Evolutionary conservation across 2,888 invertebrate genomes (phyloP).

Genomic region (Crematogaster levior): DNA sequence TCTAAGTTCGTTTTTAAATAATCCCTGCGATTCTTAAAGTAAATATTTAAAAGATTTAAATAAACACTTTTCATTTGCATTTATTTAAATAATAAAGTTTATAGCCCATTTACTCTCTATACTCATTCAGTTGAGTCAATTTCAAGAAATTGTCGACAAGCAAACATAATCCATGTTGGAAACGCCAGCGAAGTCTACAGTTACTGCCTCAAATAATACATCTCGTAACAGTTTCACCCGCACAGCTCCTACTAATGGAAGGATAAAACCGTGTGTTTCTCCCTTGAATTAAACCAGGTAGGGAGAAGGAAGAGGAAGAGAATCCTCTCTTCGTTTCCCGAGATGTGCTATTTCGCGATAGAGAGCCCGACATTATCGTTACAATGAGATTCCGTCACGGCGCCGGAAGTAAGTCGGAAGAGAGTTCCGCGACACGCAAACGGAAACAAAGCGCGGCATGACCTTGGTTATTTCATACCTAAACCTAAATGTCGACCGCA

Average conservation of each 20-base stretch:
- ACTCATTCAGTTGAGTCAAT: neutral
- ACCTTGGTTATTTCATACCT: conserved; percentile 76
- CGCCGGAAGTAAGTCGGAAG: conserved; percentile 58
- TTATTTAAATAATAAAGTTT: neutral
- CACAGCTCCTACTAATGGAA: conserved; percentile 42
- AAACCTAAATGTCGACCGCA: conserved; percentile 66
- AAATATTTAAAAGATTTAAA: neutral
- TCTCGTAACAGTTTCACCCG: conserved; percentile 1
- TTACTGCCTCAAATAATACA: conserved; percentile 37
- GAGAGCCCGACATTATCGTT: conserved; percentile 66
- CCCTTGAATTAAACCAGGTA: conserved; percentile 58
- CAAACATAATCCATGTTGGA: conserved; percentile 26
- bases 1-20: too few relatives aligned
- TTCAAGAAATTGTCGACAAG: conserved; percentile 27
- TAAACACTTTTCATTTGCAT: neutral
- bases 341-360: conserved; percentile 52
- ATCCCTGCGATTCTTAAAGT: neutral
- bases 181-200: conserved; percentile 9
- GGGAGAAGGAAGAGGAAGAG: neutral
- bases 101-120: neutral
- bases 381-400: conserved; percentile 70
- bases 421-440: conserved; percentile 45
- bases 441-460: conserved; percentile 71
- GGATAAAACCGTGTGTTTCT: conserved; percentile 54
- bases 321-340: conserved; percentile 24